Evolutionary conservation across 2,113 vertebrate genomes (phyloP), one percentile per base, ranked within the genome.

Genomic region (Hyperoodon ampullatus): DNA sequence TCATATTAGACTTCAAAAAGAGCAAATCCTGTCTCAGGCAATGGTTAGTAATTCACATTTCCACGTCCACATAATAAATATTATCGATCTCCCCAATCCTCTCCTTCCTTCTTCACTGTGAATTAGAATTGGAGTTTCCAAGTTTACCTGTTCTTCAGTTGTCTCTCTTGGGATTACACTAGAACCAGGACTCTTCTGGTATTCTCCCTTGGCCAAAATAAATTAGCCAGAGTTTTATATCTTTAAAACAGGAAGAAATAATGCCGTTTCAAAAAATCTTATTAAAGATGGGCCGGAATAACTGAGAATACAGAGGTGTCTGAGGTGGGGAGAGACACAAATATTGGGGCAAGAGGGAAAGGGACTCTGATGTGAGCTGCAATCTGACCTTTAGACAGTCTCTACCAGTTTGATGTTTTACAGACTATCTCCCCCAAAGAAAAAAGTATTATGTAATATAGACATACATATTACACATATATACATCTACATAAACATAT

Each of bases 41-140:
- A 44, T 33, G 24, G 24, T 90, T 87, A 90, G 11, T 50, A 75
- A 88, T 39, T 61, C 24, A 44, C 63, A 63, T 71, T 78, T 83
- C 26, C 42, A 96, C 0, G 1, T 39, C 15, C 24, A 75, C 33
- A 14, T 66, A 11, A 53, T 50, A 77, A 90, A 35, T 44, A 21
- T 9, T 42, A 74, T 39, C 24, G 39, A 30, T 42, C 18, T 82
- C 61, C 12, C 83, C 78, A 85, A n/a, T 66, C 33, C 19, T 88
- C 23, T 70, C 9, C 30, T 66, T 66, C 44, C 63, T 60, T 63
- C 19, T 61, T 95, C 47, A 23, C 19, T 77, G 50, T 88, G 78
- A 85, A 58, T 58, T 72, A 86, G 80, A 96, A 63, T 35, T 83
- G 26, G 16, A 75, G 86, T 82, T 81, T 82, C n/a, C n/a, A 90